Base-by-base conservation (phyloP, 2,888 invertebrate species). In the Nomada flava region DNA sequence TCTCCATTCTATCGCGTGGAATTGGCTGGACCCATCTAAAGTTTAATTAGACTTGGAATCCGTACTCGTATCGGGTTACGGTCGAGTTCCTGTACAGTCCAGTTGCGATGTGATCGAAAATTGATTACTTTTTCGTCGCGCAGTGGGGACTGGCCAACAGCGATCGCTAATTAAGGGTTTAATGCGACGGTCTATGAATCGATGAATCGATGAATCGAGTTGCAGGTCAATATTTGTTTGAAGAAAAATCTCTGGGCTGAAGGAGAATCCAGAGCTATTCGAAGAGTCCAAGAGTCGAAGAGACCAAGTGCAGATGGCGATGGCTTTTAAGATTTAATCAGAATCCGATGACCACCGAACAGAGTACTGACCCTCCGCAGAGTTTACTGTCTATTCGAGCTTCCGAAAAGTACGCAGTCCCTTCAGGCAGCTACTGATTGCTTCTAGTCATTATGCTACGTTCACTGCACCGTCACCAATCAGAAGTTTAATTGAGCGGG, bases 401-500 rank as follows among this genome's bases (percentile, higher is more conserved):
- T 70, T 78, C 67, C 74, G 62, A 78, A 78, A 79, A 80, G 82
- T 78, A 67, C 74, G 76, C 47, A 57, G 50, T 50, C 65, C 53
- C 68, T 65, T 55, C 42, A 10, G 64, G 42, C 60, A 13, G 60
- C 68, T n/a, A 59, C 77, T 69, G 84, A 87, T 86, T 84, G 75
- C 77, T 72, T 23, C 59, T 65, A 53, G 76, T 87, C 84, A 83
- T 86, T 84, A 83, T 64, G 81, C 50, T 44, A 76, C 82, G 76
- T 73, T 76, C 78, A 72, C n/a, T 59, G 69, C 84, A 84, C 86
- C 85, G 82, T 83, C 80, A 84, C 83, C 85, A 86, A 88, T 89
- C 88, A 82, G 83, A 86, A 86, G 88, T 84, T 86, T 90, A 89
- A 90, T 90, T 86, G 88, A 84, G 85, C 79, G 64, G 79, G 85